Evolutionary conservation across 2,113 vertebrate genomes (phyloP).

Genomic region (Acanthisitta chloris): DNA sequence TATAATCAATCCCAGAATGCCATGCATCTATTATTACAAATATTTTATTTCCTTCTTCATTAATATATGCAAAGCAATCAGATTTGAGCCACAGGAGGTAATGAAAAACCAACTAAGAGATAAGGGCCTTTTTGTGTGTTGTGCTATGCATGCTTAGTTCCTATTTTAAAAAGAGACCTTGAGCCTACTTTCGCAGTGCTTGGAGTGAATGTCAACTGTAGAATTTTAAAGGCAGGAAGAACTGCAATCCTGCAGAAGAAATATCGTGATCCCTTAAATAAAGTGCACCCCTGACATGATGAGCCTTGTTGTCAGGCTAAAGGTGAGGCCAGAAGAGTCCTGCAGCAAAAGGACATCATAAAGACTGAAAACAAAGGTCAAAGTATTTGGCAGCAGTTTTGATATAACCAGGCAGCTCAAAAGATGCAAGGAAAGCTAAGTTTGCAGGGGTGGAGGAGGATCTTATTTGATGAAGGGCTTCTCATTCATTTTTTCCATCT

Average conservation of each 20-base stretch:
- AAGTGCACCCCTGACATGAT: not conserved
- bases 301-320: not conserved
- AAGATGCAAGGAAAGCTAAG: not conserved
- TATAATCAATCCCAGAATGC: not conserved
- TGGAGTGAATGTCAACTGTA: not conserved
- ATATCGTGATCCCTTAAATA: not conserved
- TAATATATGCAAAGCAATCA: constrained; percentile 50
- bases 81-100: constrained; percentile 40
- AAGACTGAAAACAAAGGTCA: constrained; percentile 17
- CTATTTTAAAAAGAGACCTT: constrained; percentile 14
- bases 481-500: constrained; percentile 34
- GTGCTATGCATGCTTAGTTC: not conserved
- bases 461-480: constrained; percentile 32
- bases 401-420: not conserved
- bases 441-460: not conserved
- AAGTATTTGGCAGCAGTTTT: not conserved
- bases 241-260: not conserved
- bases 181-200: not conserved
- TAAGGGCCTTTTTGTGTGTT: not conserved
- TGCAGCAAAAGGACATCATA: not conserved
- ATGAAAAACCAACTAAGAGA: constrained; percentile 33
- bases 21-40: not conserved
- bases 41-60: constrained; percentile 30
- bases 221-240: constrained; percentile 1
- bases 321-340: not conserved